Conservation (phyloP, 2,113 vertebrate genomes). For the Pyxicephalus adspersus region DNA sequence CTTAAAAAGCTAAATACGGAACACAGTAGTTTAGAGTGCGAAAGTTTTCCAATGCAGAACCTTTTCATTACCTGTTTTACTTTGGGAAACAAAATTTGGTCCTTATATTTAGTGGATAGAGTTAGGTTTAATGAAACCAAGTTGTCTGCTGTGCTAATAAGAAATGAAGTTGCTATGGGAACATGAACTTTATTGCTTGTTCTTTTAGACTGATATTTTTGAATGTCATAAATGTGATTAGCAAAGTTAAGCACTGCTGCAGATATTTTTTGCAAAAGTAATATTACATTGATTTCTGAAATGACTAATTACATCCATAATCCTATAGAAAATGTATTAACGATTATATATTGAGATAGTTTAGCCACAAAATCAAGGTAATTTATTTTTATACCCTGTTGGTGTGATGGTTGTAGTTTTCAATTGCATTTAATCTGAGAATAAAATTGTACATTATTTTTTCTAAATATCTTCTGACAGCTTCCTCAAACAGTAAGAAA, state of each 20-base stretch:
- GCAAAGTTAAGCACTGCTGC: constrained; percentile 31
- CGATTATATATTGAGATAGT: constrained; percentile 25
- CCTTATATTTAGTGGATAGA: constrained; percentile 13
- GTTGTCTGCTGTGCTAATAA: constrained; percentile 34
- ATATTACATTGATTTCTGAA: constrained; percentile 31
- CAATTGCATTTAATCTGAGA: neutral
- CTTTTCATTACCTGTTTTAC: neutral
- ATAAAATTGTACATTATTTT: neutral
- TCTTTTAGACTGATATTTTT: constrained; percentile 51
- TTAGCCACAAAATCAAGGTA: neutral
- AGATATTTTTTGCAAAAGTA: constrained; percentile 17
- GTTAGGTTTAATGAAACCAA: constrained; percentile 38
- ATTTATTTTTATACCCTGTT: neutral
- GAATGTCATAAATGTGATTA: constrained; percentile 54
- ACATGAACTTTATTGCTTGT: constrained; percentile 48
- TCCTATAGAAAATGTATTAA: neutral
- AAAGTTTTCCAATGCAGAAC: neutral
- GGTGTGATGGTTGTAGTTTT: neutral
- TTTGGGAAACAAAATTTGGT: constrained; percentile 18
- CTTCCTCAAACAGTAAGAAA: too few species aligned
- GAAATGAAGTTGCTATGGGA: constrained; percentile 47
- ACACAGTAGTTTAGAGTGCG: neutral
- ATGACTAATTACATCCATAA: constrained; percentile 20
- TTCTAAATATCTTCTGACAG: neutral
- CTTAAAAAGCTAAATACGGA: neutral